Percentiles rank a stretch among this genome's conserved stretches.
phyloP scores from a whole-genome alignment of 23 tunicate genomes.

The Halocynthia aurantium region DNA sequence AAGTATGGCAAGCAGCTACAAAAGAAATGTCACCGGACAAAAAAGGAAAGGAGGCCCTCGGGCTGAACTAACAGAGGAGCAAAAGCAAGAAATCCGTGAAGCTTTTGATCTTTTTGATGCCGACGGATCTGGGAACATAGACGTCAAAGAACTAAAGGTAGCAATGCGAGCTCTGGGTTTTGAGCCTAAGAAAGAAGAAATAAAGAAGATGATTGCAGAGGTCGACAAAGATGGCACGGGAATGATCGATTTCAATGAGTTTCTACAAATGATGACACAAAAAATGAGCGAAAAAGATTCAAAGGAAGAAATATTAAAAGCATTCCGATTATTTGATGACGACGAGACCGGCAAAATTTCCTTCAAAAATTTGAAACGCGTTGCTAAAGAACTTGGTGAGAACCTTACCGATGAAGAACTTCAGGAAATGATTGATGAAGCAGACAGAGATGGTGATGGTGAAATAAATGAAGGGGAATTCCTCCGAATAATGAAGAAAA shows the following conservation, averaged over 20 bases:
- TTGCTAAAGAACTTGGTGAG: conserved; percentile 95
- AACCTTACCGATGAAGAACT: conserved; percentile 98
- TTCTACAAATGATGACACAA: conserved; percentile 94
- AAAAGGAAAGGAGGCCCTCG: conserved; percentile 85
- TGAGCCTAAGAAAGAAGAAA: conserved; percentile 99
- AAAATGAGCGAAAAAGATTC: conserved; percentile 99
- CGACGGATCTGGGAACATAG: conserved; percentile 96
- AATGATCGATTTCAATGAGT: conserved; percentile 97
- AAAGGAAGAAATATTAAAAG: conserved; percentile 98
- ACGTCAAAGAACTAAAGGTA: conserved; percentile 89
- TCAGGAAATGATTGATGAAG: conserved; percentile 99
- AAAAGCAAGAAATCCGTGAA: conserved; percentile 98
- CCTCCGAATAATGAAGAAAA: conserved; percentile 98
- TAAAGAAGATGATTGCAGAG: conserved; percentile 96
- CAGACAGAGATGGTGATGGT: conserved; percentile 99
- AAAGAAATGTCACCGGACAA: conserved; percentile 43
- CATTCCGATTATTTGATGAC: conserved; percentile 97
- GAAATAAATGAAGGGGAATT: conserved; percentile 97
- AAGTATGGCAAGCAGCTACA: conserved; percentile 74
- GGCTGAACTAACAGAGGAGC: conserved; percentile 95
- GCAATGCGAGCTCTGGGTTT: conserved; percentile 99
- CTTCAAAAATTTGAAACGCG: conserved; percentile 95
- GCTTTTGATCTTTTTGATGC: conserved; percentile 99
- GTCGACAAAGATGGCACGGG: conserved; percentile 94
- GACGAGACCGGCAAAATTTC: conserved; percentile 99